phyloP scores from a whole-genome alignment of 2,113 vertebrate genomes.

The Phasianus colchicus region DNA sequence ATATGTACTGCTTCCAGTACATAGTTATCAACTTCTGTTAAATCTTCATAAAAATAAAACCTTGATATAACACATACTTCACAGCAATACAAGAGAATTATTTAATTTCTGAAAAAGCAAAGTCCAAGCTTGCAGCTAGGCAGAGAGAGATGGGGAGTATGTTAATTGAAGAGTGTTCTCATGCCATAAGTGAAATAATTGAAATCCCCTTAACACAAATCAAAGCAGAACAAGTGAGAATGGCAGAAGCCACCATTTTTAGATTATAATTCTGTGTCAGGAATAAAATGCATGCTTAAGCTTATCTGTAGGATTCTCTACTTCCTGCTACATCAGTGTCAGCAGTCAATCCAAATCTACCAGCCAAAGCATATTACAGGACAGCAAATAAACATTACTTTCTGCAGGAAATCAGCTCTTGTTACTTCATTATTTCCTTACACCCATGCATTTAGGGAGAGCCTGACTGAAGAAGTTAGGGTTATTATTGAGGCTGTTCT shows the following conservation, averaged over 20 bases:
- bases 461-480: background rate
- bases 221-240: background rate
- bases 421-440: constrained; percentile 17
- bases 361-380: background rate
- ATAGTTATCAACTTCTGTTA: background rate
- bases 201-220: background rate
- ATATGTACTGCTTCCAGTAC: background rate
- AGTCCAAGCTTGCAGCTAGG: background rate
- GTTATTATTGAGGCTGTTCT: background rate
- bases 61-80: background rate
- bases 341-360: background rate
- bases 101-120: background rate
- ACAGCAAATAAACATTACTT: constrained; percentile 32
- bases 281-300: background rate
- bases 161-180: background rate
- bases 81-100: background rate
- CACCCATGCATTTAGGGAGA: background rate
- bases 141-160: background rate
- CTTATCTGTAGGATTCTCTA: background rate
- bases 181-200: background rate
- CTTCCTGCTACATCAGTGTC: background rate
- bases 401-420: constrained; percentile 46
- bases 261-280: background rate
- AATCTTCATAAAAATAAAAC: background rate
- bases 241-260: background rate